Conservation (phyloP, 2,113 vertebrate genomes). For the Phalacrocorax pelagicus region DNA sequence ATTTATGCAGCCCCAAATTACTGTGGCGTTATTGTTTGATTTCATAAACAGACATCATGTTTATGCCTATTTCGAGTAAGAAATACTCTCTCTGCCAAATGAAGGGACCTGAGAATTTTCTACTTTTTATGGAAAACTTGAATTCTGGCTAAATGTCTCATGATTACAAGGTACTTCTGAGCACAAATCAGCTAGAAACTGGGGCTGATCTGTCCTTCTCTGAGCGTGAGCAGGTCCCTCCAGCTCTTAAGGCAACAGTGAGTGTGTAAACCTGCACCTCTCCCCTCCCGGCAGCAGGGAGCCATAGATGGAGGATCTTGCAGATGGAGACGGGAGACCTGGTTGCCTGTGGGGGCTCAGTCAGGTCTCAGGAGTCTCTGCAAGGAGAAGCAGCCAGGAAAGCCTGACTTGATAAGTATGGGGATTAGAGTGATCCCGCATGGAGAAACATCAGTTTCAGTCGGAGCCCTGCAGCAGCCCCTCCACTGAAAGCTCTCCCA, state of each 20-base stretch:
- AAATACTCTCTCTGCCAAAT: background rate
- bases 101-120: background rate
- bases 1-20: background rate
- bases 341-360: rapidly evolving
- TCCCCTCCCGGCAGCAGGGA: background rate
- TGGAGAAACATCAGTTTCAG: background rate
- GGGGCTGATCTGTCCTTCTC: background rate
- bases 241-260: background rate
- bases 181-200: background rate
- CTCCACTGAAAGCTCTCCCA: background rate
- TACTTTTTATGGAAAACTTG: background rate
- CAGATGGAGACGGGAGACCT: background rate
- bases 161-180: background rate
- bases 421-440: background rate
- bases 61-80: background rate
- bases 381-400: background rate
- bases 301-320: background rate
- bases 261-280: background rate
- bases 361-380: background rate
- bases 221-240: background rate
- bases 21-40: background rate
- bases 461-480: background rate
- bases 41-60: background rate
- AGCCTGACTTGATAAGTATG: background rate
- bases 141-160: background rate